phyloP scores from a whole-genome alignment of 2,888 invertebrate genomes.

The Cephonodes hylas region DNA sequence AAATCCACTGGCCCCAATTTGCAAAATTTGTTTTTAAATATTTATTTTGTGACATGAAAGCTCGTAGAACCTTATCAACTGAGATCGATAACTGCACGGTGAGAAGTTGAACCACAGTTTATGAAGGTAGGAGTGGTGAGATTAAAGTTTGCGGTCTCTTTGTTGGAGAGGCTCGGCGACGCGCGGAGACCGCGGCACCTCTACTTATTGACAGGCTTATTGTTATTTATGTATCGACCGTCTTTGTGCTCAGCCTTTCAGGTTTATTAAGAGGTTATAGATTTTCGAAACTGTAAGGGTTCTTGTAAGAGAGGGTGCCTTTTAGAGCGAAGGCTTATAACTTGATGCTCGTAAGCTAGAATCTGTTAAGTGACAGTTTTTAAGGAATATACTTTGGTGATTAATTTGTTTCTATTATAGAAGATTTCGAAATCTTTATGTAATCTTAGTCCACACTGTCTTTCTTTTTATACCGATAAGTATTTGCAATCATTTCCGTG shows the following conservation, averaged over 20 bases:
- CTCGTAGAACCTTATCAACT: not conserved
- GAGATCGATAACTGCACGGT: not conserved
- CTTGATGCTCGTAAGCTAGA: too few relatives aligned
- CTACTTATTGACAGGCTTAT: not conserved
- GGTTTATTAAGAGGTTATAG: not conserved
- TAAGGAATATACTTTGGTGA: too few relatives aligned
- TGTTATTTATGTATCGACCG: not conserved
- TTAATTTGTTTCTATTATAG: too few relatives aligned
- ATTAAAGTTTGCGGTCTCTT: not conserved
- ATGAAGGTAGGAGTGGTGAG: not conserved
- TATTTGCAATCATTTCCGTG: too few relatives aligned
- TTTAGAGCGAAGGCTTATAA: too few relatives aligned
- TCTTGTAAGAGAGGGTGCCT: not conserved
- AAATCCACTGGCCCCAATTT: too few relatives aligned
- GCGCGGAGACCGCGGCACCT: not conserved
- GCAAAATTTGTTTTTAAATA: too few relatives aligned
- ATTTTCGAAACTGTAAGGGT: not conserved
- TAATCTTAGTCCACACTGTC: too few relatives aligned
- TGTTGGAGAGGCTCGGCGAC: not conserved
- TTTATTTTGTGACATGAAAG: not conserved
- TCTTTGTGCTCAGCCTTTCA: not conserved
- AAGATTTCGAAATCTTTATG: too few relatives aligned
- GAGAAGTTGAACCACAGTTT: not conserved
- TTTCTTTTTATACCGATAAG: too few relatives aligned
- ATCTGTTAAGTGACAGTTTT: too few relatives aligned